phyloP scores from a whole-genome alignment of 2,113 vertebrate genomes.

The Gracilinanus agilis region DNA sequence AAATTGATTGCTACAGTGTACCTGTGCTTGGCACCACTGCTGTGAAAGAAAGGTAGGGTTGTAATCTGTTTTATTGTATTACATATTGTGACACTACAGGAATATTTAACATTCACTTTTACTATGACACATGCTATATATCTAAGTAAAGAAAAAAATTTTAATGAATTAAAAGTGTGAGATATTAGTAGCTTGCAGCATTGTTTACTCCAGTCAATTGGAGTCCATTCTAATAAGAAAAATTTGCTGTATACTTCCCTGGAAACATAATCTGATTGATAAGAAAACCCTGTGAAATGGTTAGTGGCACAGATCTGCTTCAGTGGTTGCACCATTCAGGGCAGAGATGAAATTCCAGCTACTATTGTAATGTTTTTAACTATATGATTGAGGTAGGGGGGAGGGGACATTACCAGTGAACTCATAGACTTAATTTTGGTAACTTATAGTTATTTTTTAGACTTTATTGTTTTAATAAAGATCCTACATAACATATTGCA shows the following conservation, averaged over 20 bases:
- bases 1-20: constrained; percentile 98
- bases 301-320: constrained; percentile 71
- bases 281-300: constrained; percentile 74
- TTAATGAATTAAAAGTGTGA: constrained; percentile 82
- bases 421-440: constrained; percentile 66
- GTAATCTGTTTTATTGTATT: constrained; percentile 93
- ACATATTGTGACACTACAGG: constrained; percentile 87
- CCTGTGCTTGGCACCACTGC: constrained; percentile 96
- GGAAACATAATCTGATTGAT: constrained; percentile 77
- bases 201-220: constrained; percentile 83
- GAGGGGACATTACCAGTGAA: background rate
- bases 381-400: constrained; percentile 59
- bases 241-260: constrained; percentile 78
- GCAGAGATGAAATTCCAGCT: constrained; percentile 73
- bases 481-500: accelerated
- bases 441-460: constrained; percentile 57
- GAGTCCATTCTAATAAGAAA: constrained; percentile 82
- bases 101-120: constrained; percentile 84
- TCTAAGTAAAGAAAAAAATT: constrained; percentile 77
- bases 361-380: constrained; percentile 67
- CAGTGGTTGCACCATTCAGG: constrained; percentile 65
- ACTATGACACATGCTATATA: constrained; percentile 77
- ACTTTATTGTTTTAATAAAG: constrained; percentile 53
- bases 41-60: constrained; percentile 94
- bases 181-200: constrained; percentile 72